Percentiles rank a stretch among this genome's conserved stretches.
phyloP scores from a whole-genome alignment of 2,113 vertebrate genomes.

The Tyrannus savana region DNA sequence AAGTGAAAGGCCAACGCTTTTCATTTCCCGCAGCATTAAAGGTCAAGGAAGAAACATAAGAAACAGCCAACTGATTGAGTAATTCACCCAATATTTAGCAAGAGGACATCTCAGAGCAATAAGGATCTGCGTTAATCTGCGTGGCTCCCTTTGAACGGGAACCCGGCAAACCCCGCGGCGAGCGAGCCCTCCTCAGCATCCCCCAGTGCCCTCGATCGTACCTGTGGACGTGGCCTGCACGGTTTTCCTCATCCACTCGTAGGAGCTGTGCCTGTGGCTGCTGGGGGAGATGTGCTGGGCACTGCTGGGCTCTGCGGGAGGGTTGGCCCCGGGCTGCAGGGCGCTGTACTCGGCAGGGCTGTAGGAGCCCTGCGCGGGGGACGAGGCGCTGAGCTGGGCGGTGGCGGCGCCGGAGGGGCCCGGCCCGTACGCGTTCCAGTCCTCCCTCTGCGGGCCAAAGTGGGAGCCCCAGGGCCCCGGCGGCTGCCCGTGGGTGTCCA shows the following conservation, averaged over 20 bases:
- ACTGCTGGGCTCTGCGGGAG: conserved; percentile 78
- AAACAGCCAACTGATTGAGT: neutral
- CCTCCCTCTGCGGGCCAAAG: conserved; percentile 82
- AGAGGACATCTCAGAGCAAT: neutral
- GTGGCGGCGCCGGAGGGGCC: conserved; percentile 79
- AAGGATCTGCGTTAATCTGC: neutral
- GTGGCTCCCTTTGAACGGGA: neutral
- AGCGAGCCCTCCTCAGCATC: neutral
- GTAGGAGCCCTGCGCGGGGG: conserved; percentile 82
- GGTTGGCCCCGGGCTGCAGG: conserved; percentile 76
- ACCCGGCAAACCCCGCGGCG: neutral
- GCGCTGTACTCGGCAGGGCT: conserved; percentile 81
- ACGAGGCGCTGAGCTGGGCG: conserved; percentile 77
- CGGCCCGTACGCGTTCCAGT: conserved; percentile 83
- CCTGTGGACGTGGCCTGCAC: conserved; percentile 89
- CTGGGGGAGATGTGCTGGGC: conserved; percentile 80
- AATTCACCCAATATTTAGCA: neutral
- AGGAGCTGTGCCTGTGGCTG: conserved; percentile 85
- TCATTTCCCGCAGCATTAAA: neutral
- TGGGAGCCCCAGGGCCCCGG: conserved; percentile 80
- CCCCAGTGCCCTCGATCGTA: conserved; percentile 51
- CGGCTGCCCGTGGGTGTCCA: conserved; percentile 83
- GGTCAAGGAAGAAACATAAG: neutral
- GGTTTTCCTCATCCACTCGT: conserved; percentile 91
- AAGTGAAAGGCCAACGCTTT: neutral